Percentiles rank a stretch among this genome's conserved stretches.
phyloP scores from a whole-genome alignment of 2,888 invertebrate genomes.

The Hofmannophila pseudospretella region DNA sequence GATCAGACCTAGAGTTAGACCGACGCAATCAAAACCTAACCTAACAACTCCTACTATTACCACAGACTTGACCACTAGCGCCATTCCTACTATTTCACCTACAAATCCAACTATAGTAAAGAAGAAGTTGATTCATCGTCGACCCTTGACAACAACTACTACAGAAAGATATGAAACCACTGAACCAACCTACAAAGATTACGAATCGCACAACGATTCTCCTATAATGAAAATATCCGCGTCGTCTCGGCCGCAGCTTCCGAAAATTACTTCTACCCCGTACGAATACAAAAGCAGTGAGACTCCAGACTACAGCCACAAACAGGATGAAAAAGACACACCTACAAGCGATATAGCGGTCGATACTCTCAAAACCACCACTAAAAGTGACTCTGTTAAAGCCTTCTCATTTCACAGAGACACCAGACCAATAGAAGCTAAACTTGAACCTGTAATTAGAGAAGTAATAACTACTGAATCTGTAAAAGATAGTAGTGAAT shows the following conservation, averaged over 20 bases:
- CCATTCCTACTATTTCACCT: constrained; percentile 63
- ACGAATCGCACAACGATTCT: constrained; percentile 55
- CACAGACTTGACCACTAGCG: constrained; percentile 66
- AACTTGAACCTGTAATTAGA: constrained; percentile 39
- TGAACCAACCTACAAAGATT: constrained; percentile 38
- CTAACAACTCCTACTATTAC: constrained; percentile 64
- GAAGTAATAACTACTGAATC: constrained; percentile 44
- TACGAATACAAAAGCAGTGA: constrained; percentile 48
- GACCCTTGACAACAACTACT: constrained; percentile 49
- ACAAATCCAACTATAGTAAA: constrained; percentile 61
- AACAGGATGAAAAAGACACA: constrained; percentile 74
- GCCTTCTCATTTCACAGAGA: constrained; percentile 68
- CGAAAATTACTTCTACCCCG: constrained; percentile 34
- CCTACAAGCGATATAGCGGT: constrained; percentile 71
- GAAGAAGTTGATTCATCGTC: constrained; percentile 57
- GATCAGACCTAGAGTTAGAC: constrained; percentile 54
- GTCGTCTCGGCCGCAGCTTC: constrained; percentile 37
- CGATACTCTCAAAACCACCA: constrained; percentile 44
- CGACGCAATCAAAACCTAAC: constrained; percentile 41
- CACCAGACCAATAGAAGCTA: constrained; percentile 61
- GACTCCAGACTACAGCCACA: constrained; percentile 64
- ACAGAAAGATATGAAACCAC: constrained; percentile 54
- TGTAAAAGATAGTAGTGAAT: constrained; percentile 28
- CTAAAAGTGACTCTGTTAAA: constrained; percentile 32
- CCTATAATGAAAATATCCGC: constrained; percentile 74